Evolutionary conservation across 1,140 invertebrate species (phyloP).

Genomic region (Archivesica marissinica): DNA sequence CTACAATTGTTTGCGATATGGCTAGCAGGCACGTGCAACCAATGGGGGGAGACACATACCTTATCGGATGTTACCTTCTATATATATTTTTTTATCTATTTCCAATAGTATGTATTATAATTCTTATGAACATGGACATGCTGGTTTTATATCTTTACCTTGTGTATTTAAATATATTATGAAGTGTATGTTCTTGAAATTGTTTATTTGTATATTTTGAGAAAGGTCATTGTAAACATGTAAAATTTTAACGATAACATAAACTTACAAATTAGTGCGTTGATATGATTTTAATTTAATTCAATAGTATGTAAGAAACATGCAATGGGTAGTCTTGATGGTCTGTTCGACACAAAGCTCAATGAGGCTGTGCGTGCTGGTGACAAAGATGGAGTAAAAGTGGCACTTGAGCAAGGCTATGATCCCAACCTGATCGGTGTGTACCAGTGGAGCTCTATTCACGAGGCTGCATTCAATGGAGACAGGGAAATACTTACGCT

Average conservation of each 20-base stretch:
- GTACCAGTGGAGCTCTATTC: constrained; percentile 79
- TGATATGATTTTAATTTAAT: neutral
- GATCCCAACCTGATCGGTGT: constrained; percentile 79
- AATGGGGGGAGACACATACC: too few relatives aligned
- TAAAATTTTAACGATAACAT: neutral
- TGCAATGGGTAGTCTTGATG: constrained; percentile 68
- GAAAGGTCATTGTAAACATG: neutral
- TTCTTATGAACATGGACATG: too few relatives aligned
- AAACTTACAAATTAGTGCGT: neutral
- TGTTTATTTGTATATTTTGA: neutral
- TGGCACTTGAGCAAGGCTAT: constrained; percentile 74
- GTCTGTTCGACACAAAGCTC: constrained; percentile 62
- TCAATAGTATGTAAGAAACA: neutral
- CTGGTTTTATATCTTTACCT: too few relatives aligned
- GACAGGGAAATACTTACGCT: constrained; percentile 76
- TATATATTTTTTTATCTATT: too few relatives aligned
- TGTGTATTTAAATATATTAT: too few relatives aligned
- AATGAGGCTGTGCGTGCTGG: constrained; percentile 79
- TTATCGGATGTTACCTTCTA: too few relatives aligned
- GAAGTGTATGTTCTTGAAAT: too few relatives aligned
- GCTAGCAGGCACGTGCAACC: too few relatives aligned
- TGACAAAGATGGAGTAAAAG: constrained; percentile 72
- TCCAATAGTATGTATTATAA: too few relatives aligned
- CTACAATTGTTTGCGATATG: too few relatives aligned
- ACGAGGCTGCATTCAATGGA: constrained; percentile 79